These are phyloP conservation scores for Melanotaenia trifasciata DNA, from an alignment of 2,797 vertebrate genomes.

Conservation along the genomic window DNA sequence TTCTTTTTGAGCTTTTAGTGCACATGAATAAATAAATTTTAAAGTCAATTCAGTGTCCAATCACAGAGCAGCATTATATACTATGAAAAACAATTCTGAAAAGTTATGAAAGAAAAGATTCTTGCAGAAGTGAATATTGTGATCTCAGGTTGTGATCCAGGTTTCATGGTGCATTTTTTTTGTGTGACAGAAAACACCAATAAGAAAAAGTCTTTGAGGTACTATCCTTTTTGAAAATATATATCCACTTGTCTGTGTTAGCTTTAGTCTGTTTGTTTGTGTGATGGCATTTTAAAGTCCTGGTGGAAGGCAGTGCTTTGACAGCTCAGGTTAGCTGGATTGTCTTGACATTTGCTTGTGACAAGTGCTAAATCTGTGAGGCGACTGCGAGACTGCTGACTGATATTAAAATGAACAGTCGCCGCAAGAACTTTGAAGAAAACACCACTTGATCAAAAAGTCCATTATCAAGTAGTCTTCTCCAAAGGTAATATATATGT, in stretches of 20 bases:
- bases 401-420: conserved; percentile 73
- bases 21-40: conserved; percentile 77
- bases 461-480: conserved; percentile 49
- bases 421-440: conserved; percentile 46
- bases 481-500: conserved; percentile 55
- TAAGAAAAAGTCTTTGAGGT: conserved; percentile 20
- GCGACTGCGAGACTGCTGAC: conserved; percentile 57
- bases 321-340: conserved; percentile 60
- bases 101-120: conserved; percentile 15
- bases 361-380: conserved; percentile 68
- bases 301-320: conserved; percentile 42
- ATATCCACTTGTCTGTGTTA: conserved; percentile 17
- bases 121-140: conserved; percentile 40
- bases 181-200: conserved; percentile 17
- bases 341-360: conserved; percentile 70
- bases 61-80: conserved; percentile 36
- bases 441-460: conserved; percentile 70
- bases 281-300: conserved; percentile 57
- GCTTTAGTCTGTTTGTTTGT: conserved; percentile 46
- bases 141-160: conserved; percentile 24
- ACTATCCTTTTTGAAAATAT: conserved; percentile 54
- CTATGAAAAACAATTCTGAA: conserved; percentile 50
- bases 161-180: conserved; percentile 13
- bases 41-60: conserved; percentile 62
- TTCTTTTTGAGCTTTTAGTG: conserved; percentile 69